Conservation (phyloP, 2,797 vertebrate genomes). For the Ceryle rudis region DNA sequence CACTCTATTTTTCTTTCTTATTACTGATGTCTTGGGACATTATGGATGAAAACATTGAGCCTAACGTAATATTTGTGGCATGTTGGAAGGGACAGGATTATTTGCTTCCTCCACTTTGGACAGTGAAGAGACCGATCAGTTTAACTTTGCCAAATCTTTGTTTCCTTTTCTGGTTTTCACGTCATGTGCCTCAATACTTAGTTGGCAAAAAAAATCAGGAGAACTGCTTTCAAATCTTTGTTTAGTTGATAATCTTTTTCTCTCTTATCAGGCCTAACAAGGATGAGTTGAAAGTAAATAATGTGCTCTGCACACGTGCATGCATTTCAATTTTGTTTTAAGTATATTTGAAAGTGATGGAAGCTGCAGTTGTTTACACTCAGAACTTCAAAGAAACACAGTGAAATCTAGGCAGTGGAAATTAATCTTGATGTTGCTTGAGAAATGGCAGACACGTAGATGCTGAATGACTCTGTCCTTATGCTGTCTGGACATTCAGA, state of each 20-base stretch:
- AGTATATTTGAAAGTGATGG: not conserved
- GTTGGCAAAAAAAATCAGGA: not conserved
- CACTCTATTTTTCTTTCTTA: not conserved
- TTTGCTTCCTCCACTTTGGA: not conserved
- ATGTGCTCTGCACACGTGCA: not conserved
- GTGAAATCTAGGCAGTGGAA: not conserved
- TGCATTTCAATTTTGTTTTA: not conserved
- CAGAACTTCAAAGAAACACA: not conserved
- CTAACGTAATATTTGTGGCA: not conserved
- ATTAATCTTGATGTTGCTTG: not conserved
- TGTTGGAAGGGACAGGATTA: not conserved
- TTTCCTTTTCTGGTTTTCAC: conserved; percentile 13
- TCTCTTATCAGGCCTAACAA: not conserved
- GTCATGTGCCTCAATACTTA: not conserved
- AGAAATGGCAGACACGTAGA: not conserved
- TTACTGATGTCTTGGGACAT: not conserved
- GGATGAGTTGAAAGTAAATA: not conserved
- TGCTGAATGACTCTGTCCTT: not conserved
- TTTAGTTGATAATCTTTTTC: not conserved
- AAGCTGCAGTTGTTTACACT: not conserved
- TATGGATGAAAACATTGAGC: not conserved
- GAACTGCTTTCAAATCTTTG: conserved; percentile 5
- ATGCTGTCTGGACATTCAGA: not conserved
- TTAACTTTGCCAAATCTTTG: conserved; percentile 23
- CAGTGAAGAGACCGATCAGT: not conserved